These are phyloP conservation scores for Progne subis DNA, from an alignment of 2,113 vertebrate species.

Conservation along the genomic window DNA sequence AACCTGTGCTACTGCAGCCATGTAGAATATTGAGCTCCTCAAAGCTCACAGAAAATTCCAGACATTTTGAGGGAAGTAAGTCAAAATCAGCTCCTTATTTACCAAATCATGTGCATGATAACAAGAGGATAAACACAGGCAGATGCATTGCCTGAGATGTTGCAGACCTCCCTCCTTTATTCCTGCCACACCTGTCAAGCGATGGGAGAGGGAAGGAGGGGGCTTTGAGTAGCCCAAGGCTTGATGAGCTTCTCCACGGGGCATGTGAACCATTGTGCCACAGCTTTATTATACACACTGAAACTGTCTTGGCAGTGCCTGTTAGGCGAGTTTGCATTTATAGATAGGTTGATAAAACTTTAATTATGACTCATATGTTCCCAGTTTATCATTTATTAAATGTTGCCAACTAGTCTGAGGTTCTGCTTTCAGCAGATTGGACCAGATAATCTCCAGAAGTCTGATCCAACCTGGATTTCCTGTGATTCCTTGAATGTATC, in stretches of 20 bases:
- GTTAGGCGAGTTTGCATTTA: background rate
- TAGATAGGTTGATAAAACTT: background rate
- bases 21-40: background rate
- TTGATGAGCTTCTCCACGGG: background rate
- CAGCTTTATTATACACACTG: background rate
- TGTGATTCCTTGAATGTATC: background rate
- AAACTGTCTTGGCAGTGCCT: background rate
- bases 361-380: background rate
- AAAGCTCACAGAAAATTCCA: background rate
- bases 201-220: background rate
- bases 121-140: background rate
- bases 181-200: background rate
- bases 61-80: background rate
- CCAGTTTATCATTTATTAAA: background rate
- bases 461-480: background rate
- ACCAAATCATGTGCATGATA: background rate
- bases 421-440: background rate
- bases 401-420: background rate
- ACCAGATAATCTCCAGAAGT: background rate
- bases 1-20: background rate
- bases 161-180: background rate
- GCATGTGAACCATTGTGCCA: fast-evolving
- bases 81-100: background rate
- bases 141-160: background rate
- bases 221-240: background rate